Percentiles rank a stretch among this genome's conserved stretches.
Evolutionary conservation across 2,797 vertebrate genomes (phyloP).

Genomic region (Esox masquinongy): DNA sequence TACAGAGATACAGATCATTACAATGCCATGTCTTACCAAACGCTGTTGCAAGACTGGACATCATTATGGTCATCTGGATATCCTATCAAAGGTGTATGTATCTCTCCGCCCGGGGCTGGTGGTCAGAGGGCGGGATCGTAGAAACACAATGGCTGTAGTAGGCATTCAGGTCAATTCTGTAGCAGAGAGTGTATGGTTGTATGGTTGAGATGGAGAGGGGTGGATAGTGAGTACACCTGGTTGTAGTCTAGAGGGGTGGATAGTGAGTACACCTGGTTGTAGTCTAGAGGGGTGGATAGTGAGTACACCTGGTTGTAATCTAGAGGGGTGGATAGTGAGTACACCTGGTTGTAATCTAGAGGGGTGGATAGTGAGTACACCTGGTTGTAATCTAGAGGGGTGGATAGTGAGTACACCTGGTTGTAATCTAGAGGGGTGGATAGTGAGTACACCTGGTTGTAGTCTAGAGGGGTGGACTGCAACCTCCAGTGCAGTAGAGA

Average conservation of each 20-base stretch:
- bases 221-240: conserved; percentile 57
- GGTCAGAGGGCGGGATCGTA: conserved; percentile 29
- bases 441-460: conserved; percentile 59
- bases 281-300: conserved; percentile 24
- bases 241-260: neutral
- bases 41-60: conserved; percentile 21
- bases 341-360: conserved; percentile 20
- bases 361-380: conserved; percentile 57
- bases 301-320: conserved; percentile 50
- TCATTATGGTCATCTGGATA: conserved; percentile 4
- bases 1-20: conserved; percentile 86
- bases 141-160: neutral
- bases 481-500: conserved; percentile 85
- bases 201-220: conserved; percentile 25
- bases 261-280: conserved; percentile 56
- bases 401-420: conserved; percentile 57
- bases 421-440: conserved; percentile 7
- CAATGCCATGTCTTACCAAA: conserved; percentile 25
- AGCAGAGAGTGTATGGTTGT: neutral
- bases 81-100: conserved; percentile 43
- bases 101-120: conserved; percentile 54
- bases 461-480: conserved; percentile 63
- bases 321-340: conserved; percentile 52
- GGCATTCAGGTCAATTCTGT: neutral
- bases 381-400: conserved; percentile 8